Base-by-base conservation (phyloP, 2,888 invertebrate genomes). In the Cordilura impudica region DNA sequence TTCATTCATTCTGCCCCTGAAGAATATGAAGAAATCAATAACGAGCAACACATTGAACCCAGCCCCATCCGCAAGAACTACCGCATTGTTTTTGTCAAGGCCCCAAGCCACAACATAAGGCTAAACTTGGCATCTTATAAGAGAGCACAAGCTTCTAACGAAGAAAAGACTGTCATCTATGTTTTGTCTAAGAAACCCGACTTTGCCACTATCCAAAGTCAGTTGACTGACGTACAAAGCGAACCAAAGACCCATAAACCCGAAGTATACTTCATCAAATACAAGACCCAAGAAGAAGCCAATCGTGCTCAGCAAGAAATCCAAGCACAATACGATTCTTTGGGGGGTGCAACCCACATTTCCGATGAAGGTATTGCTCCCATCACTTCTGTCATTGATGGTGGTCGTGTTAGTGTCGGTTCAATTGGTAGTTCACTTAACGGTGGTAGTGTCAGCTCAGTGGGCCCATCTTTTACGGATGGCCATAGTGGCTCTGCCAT, bases 151-250 rank as follows among this genome's bases (percentile, higher is more conserved):
- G 83, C 86, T 31, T 81, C 84, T 54, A 88, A 87, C 35, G 89
- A 90, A 83, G 89, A 90, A 74, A 89, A 89, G 83, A 90, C 90
- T 16, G 86, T 90, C 66, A 89, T 90, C 74, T 90, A 90, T 78
- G 90, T 90, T 26, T 84, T 89, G 60, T 85, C 87, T 49, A 90
- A 90, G 84, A 89, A 89, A 81, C 85, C 88, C 53, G 89, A 90
- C 19, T 76, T 86, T 10, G 70, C 83, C 23, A 88, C 86, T 18
- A 84, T 89, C 60, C 88, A 89, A 63, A 93, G 95, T 81, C 95
- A 96, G 4, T 93, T 95, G 39, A 93, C 94, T 70, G 94, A 84
- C 18, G 84, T 75, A 7, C 87, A 86, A 77, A 81, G 75, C 65
- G 86, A 85, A 56, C 84, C 84, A 60, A 86, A 87, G 81, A 81